Percentiles rank a stretch among this genome's conserved stretches.
These are phyloP conservation scores for Anser cygnoides DNA, from an alignment of 2,113 vertebrate species.

Conservation along the genomic window DNA sequence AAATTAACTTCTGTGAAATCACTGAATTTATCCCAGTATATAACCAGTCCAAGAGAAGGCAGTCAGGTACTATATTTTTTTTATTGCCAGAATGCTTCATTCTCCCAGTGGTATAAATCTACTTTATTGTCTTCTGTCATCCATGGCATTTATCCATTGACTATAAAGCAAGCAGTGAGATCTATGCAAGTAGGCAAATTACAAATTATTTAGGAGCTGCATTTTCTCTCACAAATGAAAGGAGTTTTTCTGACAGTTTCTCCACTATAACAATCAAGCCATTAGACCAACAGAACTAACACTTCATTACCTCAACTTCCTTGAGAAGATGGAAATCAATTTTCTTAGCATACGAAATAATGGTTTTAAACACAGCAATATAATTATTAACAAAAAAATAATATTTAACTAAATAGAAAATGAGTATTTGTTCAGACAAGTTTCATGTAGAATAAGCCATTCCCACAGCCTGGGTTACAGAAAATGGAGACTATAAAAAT, in stretches of 20 bases:
- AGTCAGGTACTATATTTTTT: slow-evolving; percentile 21
- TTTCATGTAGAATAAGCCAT: neutral
- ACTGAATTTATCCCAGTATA: slow-evolving; percentile 20
- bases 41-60: slow-evolving; percentile 23
- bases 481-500: neutral
- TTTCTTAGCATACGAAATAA: neutral
- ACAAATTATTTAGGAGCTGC: neutral
- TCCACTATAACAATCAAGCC: neutral
- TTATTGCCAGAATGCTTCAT: slow-evolving; percentile 1
- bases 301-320: neutral
- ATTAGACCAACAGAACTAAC: neutral
- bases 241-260: slow-evolving; percentile 6
- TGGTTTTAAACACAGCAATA: neutral
- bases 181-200: neutral
- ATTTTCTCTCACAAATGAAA: slow-evolving; percentile 34
- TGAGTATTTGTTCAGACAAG: neutral
- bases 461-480: neutral
- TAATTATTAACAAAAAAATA: neutral
- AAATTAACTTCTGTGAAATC: slow-evolving; percentile 47
- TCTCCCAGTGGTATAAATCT: slow-evolving; percentile 33
- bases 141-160: slow-evolving; percentile 26
- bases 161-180: slow-evolving; percentile 1
- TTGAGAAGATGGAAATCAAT: neutral
- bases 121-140: slow-evolving; percentile 2
- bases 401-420: neutral